Evolutionary conservation across 2,888 invertebrate species (phyloP), one percentile per base, ranked within the genome.

Genomic region (Conops quadrifasciatus): DNA sequence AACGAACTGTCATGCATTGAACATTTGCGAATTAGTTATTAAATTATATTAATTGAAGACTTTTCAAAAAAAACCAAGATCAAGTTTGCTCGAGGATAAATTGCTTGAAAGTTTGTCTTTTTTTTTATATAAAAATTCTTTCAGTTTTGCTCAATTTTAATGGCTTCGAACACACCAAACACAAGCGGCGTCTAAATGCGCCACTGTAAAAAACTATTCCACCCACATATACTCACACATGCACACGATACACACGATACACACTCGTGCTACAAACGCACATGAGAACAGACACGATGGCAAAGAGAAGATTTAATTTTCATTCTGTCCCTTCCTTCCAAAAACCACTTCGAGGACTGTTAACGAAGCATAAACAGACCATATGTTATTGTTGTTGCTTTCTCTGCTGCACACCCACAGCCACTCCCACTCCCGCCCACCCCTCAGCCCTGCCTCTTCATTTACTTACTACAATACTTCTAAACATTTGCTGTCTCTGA

Each of bases 271-370:
- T 53, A n/a, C 26, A 21, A 56, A 51, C 26, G 60, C 28, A 59
- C 53, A 56, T 28, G 36, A 47, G 65, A 51, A 60, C n/a, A 66
- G 15, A 47, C 51, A 43, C 51, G 51, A 58, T 58, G 36, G 26
- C 59, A 73, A 67, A 69, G 69, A 74, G 72, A 77, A 74, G 77
- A 75, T 77, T 78, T 78, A 76, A 78, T 78, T 78, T 76, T 73
- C 72, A 73, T 73, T 71, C 72, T 63, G 53, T 56, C 69, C 74
- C 74, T 70, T 70, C 72, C 62, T 62, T 69, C 70, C 73, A 71
- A 70, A 71, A 56, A n/a, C n/a, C 15, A 15, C 26, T 56, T 62
- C 36, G n/a, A 60, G 36, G 16, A 36, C 30, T 19, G 26, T 24
- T n/a, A n/a, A n/a, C n/a, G n/a, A 56, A 56, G 56, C 21, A 56